phyloP scores from a whole-genome alignment of 2,113 vertebrate species.

The Nicator chloris region DNA sequence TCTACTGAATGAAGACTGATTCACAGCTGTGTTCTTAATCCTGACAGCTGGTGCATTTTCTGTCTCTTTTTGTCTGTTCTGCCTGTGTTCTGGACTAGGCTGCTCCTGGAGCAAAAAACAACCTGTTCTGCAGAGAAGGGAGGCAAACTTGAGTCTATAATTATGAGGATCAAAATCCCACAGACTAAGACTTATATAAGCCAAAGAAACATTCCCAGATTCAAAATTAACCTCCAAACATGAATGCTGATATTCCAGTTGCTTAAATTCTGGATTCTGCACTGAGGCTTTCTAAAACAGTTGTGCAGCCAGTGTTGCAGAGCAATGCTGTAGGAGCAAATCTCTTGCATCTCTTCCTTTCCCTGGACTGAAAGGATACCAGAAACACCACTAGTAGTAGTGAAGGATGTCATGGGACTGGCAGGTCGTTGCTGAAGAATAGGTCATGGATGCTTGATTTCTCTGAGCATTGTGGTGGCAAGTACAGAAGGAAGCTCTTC shows the following conservation, averaged over 20 bases:
- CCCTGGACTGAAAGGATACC: neutral
- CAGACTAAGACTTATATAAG: neutral
- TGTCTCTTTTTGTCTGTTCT: neutral
- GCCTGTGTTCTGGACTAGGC: neutral
- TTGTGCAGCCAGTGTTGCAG: neutral
- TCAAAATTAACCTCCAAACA: neutral
- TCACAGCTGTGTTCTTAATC: constrained; percentile 33
- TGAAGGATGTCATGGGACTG: neutral
- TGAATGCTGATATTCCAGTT: neutral
- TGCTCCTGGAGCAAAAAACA: neutral
- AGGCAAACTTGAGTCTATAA: neutral
- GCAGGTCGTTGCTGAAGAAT: rapidly evolving
- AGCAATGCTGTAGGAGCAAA: neutral
- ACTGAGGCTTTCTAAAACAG: neutral
- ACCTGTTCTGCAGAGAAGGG: neutral
- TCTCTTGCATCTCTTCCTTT: neutral
- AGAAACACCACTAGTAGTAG: neutral
- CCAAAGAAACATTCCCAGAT: neutral
- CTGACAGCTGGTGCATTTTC: constrained; percentile 16
- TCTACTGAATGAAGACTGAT: neutral
- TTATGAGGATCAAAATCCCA: neutral
- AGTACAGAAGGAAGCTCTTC: neutral
- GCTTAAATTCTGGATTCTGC: neutral
- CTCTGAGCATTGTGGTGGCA: neutral
- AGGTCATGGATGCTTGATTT: neutral